Evolutionary conservation across 2,888 invertebrate species (phyloP), one percentile per base, ranked within the genome.

Genomic region (Drosophila peninsularis): DNA sequence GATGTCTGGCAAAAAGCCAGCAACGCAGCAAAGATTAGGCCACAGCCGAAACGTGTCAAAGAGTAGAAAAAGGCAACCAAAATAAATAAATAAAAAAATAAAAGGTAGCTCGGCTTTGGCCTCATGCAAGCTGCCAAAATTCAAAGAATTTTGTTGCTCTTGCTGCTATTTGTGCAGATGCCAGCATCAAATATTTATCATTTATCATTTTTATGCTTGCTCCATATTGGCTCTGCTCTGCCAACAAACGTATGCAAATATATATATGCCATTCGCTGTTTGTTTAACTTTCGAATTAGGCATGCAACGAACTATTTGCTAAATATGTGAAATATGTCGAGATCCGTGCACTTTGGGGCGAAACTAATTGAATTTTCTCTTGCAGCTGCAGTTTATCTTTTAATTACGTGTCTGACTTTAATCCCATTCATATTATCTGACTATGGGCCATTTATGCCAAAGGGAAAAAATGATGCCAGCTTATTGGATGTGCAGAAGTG

Each of bases 121-220:
- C 19, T 5, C 11, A 14, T 30, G 13, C 27, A n/a, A 30, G 11
- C 11, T 30, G 13, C 27, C n/a, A 30, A 21, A 37, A 32, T 5
- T 32, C 37, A 14, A 19, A 10, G n/a, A 42, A 13, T 21, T 13
- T 42, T 19, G 10, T 32, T 30, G 11, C 19, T 39, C 17, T 39
- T 45, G 30, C 14, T 50, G 7, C 11, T 37, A 37, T 68, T 62
- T 47, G 36, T 60, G 65, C 44, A 50, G 42, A 61, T 39, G 19
- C 37, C 13, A 32, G 39, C 58, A 66, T 27, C 24, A 64, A 64
- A 77, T 53, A 57, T 56, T 56, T 60, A 57, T 49, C 42, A 63
- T 72, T 62, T 58, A 66, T 64, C 58, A 62, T 57, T 69, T 69
- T 42, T 50, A 13, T 47, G 44, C 13, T 2, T 3, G 34, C 36